Base-by-base conservation (phyloP, 1,140 invertebrate species). In the Holotrichia oblita region DNA sequence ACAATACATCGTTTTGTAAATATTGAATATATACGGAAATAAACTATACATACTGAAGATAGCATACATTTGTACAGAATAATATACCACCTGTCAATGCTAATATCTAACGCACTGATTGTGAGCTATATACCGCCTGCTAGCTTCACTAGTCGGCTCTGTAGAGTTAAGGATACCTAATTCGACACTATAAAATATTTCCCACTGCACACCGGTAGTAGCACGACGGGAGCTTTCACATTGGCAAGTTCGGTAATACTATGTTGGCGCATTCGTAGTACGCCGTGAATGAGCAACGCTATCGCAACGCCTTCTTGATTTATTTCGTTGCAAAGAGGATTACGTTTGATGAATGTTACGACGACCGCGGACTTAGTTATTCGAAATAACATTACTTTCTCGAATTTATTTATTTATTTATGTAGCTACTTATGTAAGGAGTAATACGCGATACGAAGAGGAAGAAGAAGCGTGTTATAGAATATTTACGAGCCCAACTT, bases 241-340 rank as follows among this genome's bases (percentile, higher is more conserved):
- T 64, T 64, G n/a, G 17, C 22, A 64, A 64, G 17, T 64, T 64
- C 61, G n/a, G 61, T 64, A 64, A 64, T 64, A 20, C 61, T 64
- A 6, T 27, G 61, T 64, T 20, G n/a, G 17, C 61, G 17, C 44
- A 12, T 64, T 4, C 22, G 7, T 22, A 22, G 61, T 20, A 48
- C 12, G 12, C n/a, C 44, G 44, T 48, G 44, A 48, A n/a, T 12
- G 44, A 48, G 44, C 7, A 48, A 48, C 44, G 12, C 44, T n/a
- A 10, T 10, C 44, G 12, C 17, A 64, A 64, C 61, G 20, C 20
- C 61, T 64, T 64, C 61, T 64, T 64, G 61, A 64, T 64, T 64
- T 64, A 64, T 64, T 64, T 64, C 17, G 17, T 6, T 64, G 61
- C 61, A 64, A 64, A 64, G 61, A 64, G 61, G 61, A 64, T 64